These are phyloP conservation scores for Drosophila nikananu DNA, from an alignment of 1,140 invertebrate species.

Conservation along the genomic window DNA sequence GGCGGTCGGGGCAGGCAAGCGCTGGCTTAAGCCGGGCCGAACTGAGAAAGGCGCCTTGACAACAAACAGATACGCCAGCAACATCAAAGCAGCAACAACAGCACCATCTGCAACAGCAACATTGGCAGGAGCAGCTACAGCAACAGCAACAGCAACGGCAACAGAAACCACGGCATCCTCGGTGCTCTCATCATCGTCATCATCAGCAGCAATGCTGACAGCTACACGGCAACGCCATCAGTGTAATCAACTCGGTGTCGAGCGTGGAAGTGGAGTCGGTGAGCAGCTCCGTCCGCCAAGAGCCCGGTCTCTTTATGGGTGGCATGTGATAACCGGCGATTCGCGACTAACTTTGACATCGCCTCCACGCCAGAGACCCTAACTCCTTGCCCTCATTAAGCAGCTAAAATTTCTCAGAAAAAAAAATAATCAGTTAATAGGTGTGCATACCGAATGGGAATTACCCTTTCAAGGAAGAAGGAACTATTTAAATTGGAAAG, in stretches of 20 bases:
- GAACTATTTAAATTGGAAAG: background rate
- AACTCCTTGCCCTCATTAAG: conserved; percentile 77
- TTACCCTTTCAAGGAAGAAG: conserved; percentile 8
- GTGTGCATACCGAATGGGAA: conserved; percentile 1
- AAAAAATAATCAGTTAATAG: conserved; percentile 3
- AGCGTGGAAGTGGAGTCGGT: conserved; percentile 43
- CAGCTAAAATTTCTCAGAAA: conserved; percentile 56
- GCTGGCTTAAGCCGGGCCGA: conserved; percentile 38
- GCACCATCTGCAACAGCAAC: conserved; percentile 34
- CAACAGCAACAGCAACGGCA: conserved; percentile 25
- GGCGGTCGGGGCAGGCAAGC: conserved; percentile 37
- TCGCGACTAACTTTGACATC: conserved; percentile 38
- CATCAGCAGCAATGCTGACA: conserved; percentile 81
- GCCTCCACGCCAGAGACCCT: conserved; percentile 37
- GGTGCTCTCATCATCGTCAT: conserved; percentile 81
- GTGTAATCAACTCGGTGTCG: conserved; percentile 81
- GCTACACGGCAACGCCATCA: conserved; percentile 82
- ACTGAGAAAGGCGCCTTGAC: conserved; percentile 63
- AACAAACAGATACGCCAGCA: conserved; percentile 79
- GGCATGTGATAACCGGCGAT: conserved; percentile 61
- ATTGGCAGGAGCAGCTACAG: conserved; percentile 46
- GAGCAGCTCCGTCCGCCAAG: conserved; percentile 27
- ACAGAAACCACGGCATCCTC: conserved; percentile 58
- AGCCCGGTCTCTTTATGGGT: conserved; percentile 68
- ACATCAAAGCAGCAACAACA: conserved; percentile 54